These are phyloP conservation scores for Nymphalis io DNA, from an alignment of 1,140 invertebrate species.

Conservation along the genomic window DNA sequence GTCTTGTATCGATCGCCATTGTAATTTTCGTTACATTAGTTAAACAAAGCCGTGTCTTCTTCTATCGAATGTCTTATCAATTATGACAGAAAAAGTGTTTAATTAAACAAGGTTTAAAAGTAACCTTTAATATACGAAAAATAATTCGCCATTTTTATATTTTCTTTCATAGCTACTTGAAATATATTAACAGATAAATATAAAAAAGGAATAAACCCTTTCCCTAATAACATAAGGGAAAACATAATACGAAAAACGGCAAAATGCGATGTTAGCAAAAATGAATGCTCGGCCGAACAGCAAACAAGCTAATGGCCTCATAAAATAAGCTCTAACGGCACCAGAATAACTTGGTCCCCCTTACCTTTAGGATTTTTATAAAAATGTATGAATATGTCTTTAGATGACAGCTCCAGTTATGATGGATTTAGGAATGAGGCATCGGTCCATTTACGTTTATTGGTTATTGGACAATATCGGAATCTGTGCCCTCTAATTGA, in stretches of 20 bases:
- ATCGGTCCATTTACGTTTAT: constrained; percentile 70
- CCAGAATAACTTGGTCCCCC: constrained; percentile 22
- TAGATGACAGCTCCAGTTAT: constrained; percentile 40
- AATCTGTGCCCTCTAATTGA: constrained; percentile 67
- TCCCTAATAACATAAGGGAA: constrained; percentile 52
- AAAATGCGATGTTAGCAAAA: constrained; percentile 60
- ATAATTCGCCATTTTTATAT: too few relatives aligned
- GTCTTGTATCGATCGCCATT: too few relatives aligned
- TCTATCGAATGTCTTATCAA: too few relatives aligned
- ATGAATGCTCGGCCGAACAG: constrained; percentile 54
- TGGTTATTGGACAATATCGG: constrained; percentile 66
- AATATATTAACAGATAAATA: constrained; percentile 13
- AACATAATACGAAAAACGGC: constrained; percentile 54
- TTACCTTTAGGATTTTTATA: neutral
- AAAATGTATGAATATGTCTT: constrained; percentile 20
- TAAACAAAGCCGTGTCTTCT: too few relatives aligned
- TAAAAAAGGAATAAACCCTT: constrained; percentile 41
- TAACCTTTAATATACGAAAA: too few relatives aligned
- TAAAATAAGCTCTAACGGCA: constrained; percentile 51
- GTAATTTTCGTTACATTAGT: too few relatives aligned
- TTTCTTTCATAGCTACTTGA: neutral
- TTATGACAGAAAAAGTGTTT: too few relatives aligned
- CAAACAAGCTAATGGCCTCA: constrained; percentile 69
- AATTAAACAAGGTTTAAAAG: too few relatives aligned
- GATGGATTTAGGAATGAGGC: constrained; percentile 52